Percentiles rank a stretch among this genome's conserved stretches.
Evolutionary conservation across 2,113 vertebrate genomes (phyloP).

Genomic region (Odocoileus virginianus): DNA sequence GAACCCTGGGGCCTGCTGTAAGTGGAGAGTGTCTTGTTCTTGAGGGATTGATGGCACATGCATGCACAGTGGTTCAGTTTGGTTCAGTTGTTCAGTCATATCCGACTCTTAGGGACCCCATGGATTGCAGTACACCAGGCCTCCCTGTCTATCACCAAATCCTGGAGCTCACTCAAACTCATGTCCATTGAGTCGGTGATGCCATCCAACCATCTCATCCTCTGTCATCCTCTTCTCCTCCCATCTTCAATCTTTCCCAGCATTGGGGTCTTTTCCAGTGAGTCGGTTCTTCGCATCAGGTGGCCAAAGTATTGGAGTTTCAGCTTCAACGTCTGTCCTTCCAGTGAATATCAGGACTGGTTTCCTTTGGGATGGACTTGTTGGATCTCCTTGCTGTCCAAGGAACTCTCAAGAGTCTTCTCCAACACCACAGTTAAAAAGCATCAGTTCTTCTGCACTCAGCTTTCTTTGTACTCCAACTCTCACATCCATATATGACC

Average conservation of each 20-base stretch:
- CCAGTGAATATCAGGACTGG: not conserved
- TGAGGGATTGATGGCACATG: not conserved
- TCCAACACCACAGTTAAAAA: not conserved
- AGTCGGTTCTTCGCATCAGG: not conserved
- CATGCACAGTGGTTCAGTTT: not conserved
- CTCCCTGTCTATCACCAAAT: not conserved
- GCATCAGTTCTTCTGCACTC: not conserved
- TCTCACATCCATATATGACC: not conserved
- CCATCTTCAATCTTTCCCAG: not conserved
- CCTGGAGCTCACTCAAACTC: not conserved
- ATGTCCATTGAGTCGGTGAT: not conserved
- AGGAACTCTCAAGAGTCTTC: not conserved
- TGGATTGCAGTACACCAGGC: not conserved
- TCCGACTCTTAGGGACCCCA: not conserved
- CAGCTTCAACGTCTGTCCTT: not conserved
- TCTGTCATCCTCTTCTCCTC: not conserved
- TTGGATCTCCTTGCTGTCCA: not conserved
- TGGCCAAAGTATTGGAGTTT: not conserved
- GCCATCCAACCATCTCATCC: not conserved
- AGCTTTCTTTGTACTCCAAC: not conserved
- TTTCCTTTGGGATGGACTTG: not conserved
- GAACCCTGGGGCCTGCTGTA: not conserved
- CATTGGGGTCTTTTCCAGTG: rapidly evolving
- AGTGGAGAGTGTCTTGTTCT: not conserved
- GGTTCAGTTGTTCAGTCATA: not conserved